phyloP scores from a whole-genome alignment of 1,140 invertebrate species.

The Saccostrea glomerata region DNA sequence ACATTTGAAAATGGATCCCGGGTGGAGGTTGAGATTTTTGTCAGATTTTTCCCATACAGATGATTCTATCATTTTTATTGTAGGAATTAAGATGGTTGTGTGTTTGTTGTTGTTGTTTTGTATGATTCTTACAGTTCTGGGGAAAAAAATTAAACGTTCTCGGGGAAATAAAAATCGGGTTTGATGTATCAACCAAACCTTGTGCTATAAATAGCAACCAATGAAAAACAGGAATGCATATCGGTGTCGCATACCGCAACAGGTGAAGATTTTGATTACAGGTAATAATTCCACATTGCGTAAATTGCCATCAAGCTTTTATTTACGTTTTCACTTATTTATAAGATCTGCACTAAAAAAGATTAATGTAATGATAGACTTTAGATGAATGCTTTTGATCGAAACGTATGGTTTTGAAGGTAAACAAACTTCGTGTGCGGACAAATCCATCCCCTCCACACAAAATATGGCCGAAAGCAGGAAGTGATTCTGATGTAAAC shows the following conservation, averaged over 20 bases:
- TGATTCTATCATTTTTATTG: too few relatives aligned
- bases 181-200: not conserved
- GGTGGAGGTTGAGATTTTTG: too few relatives aligned
- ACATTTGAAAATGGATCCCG: too few relatives aligned
- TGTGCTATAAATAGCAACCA: not conserved
- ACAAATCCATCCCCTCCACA: conserved; percentile 5
- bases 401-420: not conserved
- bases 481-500: conserved; percentile 12
- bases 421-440: not conserved
- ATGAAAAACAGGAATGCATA: not conserved
- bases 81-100: too few relatives aligned
- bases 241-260: not conserved
- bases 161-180: not conserved
- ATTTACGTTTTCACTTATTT: not conserved
- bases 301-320: not conserved
- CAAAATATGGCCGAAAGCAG: conserved; percentile 26
- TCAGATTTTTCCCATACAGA: too few relatives aligned
- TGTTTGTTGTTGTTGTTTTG: too few relatives aligned
- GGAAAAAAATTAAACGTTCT: too few relatives aligned
- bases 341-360: not conserved
- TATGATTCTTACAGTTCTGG: too few relatives aligned
- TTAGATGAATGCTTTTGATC: not conserved
- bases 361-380: not conserved
- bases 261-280: conserved; percentile 21
- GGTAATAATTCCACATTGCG: not conserved